Percentiles rank a stretch among this genome's conserved stretches.
phyloP scores from a whole-genome alignment of 2,888 invertebrate genomes.

The Acanthosepion lycidas region DNA sequence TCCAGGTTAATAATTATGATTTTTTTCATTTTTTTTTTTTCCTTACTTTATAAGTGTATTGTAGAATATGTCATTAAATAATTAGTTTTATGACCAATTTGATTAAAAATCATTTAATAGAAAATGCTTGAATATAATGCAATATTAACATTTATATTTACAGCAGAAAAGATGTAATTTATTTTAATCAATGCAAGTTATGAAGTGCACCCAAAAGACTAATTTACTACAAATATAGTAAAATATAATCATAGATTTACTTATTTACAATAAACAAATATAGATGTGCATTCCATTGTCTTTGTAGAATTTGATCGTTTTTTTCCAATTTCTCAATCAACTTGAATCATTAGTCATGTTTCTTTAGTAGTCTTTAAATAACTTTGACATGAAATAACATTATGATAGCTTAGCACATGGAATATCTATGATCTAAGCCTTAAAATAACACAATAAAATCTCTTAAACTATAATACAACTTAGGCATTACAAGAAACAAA shows the following conservation, averaged over 20 bases:
- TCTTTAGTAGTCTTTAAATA: no score
- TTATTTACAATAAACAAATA: neutral
- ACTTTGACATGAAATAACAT: neutral
- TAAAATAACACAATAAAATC: neutral
- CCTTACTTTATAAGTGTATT: neutral
- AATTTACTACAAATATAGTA: neutral
- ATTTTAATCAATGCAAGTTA: neutral
- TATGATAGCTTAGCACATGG: neutral
- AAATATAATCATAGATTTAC: no score
- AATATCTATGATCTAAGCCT: neutral
- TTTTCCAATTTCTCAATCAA: neutral
- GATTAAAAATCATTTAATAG: neutral
- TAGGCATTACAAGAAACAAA: neutral
- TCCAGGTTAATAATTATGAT: neutral
- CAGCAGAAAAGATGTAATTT: neutral
- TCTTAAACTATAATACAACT: neutral
- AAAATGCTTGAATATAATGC: neutral
- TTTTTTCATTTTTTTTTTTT: neutral
- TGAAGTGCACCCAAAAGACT: neutral
- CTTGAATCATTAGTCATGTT: neutral
- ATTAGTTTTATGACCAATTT: neutral
- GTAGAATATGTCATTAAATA: neutral
- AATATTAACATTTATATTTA: neutral
- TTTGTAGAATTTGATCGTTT: neutral
- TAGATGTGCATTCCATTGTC: neutral